phyloP scores from a whole-genome alignment of 2,797 vertebrate genomes.

The Coccyzus lansbergi region DNA sequence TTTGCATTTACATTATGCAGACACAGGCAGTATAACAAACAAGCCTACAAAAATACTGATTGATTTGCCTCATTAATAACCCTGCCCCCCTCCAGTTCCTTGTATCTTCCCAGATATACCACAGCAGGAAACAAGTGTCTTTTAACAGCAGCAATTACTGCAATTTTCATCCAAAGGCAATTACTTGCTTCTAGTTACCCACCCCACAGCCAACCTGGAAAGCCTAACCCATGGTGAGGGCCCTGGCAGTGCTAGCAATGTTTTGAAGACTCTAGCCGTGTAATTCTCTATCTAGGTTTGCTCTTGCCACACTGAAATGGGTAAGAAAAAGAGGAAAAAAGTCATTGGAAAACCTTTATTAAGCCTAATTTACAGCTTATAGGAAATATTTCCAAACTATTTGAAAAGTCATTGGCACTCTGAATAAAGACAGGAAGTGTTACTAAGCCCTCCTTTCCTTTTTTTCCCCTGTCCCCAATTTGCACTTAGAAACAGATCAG shows the following conservation, averaged over 20 bases:
- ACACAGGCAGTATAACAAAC: neutral
- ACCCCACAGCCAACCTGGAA: neutral
- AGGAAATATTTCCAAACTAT: constrained; percentile 3
- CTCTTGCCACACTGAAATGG: neutral
- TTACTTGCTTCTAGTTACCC: neutral
- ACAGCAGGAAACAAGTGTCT: neutral
- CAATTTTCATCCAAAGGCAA: neutral
- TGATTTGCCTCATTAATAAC: neutral
- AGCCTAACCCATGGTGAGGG: neutral
- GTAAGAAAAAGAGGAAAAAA: neutral
- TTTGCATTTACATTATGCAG: constrained; percentile 65
- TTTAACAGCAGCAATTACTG: neutral
- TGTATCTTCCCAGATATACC: neutral
- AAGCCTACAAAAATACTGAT: neutral
- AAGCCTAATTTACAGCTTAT: neutral
- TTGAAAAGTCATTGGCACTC: neutral
- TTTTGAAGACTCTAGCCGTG: neutral
- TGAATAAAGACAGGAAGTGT: neutral
- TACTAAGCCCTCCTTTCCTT: neutral
- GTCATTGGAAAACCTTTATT: neutral
- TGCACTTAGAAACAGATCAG: neutral
- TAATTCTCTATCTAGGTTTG: neutral
- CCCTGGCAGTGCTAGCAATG: neutral
- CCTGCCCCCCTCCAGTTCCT: neutral
- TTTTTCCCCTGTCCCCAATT: neutral